Evolutionary conservation across 2,113 vertebrate species (phyloP).

Genomic region (Lonchura striata): DNA sequence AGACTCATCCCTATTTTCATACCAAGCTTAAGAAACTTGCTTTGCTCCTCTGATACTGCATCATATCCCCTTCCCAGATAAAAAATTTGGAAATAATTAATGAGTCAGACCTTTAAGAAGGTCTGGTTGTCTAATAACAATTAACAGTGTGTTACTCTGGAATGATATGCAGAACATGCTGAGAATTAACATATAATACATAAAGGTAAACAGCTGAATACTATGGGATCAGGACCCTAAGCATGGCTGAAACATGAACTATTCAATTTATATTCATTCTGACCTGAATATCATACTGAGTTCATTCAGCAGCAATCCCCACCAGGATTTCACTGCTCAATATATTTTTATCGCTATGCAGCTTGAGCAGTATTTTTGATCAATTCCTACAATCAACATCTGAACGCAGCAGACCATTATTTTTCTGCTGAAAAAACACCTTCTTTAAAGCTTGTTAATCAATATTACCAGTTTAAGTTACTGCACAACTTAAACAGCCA

Average conservation of each 20-base stretch:
- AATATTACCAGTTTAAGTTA: not conserved
- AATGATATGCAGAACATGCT: not conserved
- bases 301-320: not conserved
- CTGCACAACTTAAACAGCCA: not conserved
- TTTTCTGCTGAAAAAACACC: not conserved
- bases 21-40: not conserved
- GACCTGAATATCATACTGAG: not conserved
- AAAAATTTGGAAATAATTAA: not conserved
- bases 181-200: not conserved
- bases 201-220: not conserved
- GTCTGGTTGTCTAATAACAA: not conserved
- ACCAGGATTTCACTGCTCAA: not conserved
- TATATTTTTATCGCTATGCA: not conserved
- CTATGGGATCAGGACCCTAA: not conserved
- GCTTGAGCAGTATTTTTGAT: constrained; percentile 27
- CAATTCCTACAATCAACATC: constrained; percentile 23
- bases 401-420: not conserved
- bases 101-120: not conserved
- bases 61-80: not conserved
- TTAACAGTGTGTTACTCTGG: not conserved
- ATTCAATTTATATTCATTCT: not conserved
- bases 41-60: not conserved
- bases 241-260: not conserved
- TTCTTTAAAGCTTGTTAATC: constrained; percentile 19
- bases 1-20: not conserved